Conservation (phyloP, 2,888 invertebrate species). For the Nymphalis c-album region DNA sequence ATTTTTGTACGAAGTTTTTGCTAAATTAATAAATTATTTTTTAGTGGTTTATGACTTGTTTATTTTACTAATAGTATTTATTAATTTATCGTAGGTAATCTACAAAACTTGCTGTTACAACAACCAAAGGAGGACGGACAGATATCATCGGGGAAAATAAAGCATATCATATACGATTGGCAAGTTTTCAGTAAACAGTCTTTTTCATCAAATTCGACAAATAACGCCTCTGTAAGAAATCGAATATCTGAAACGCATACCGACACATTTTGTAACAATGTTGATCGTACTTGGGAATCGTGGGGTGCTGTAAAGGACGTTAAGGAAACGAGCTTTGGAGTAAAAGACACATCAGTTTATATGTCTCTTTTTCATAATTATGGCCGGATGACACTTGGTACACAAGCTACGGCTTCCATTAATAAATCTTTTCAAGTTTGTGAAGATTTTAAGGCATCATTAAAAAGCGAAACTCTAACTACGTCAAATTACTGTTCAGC, state of each 20-base stretch:
- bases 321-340: conserved; percentile 45
- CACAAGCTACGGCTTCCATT: conserved; percentile 72
- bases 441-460: conserved; percentile 16
- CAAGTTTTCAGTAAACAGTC: conserved; percentile 7
- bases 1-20: background rate
- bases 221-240: conserved; percentile 1
- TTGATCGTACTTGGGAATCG: conserved; percentile 8
- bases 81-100: conserved; percentile 67
- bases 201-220: conserved; percentile 19
- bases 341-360: conserved; percentile 57
- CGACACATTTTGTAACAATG: background rate
- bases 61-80: conserved; percentile 34
- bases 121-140: conserved; percentile 56
- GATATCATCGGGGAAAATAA: conserved; percentile 38
- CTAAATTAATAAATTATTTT: conserved; percentile 15
- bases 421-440: conserved; percentile 72
- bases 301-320: conserved; percentile 19
- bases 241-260: conserved; percentile 5
- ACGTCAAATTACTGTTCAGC: conserved; percentile 46
- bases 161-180: conserved; percentile 26
- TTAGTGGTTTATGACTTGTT: background rate
- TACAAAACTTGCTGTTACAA: conserved; percentile 56
- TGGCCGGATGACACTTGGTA: conserved; percentile 51
- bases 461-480: conserved; percentile 29
- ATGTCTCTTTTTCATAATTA: conserved; percentile 60